phyloP scores from a whole-genome alignment of 2,113 vertebrate genomes.

The Eubucco bourcierii region DNA sequence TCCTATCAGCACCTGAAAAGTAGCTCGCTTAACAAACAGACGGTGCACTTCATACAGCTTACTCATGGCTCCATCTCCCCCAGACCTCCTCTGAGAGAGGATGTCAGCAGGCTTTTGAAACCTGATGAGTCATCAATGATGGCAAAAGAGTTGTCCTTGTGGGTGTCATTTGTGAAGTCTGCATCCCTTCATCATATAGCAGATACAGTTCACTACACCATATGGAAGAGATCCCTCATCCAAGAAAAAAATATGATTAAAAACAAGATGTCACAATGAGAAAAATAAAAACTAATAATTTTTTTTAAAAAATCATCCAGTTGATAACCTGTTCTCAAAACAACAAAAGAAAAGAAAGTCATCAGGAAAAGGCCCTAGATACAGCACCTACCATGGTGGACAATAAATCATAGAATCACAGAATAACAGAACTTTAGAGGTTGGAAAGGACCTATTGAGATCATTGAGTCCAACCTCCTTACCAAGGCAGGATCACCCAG shows the following conservation, averaged over 20 bases:
- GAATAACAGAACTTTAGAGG: too few species aligned
- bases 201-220: background rate
- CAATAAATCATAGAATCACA: background rate
- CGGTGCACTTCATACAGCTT: background rate
- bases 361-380: background rate
- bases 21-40: background rate
- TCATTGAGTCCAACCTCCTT: too few species aligned
- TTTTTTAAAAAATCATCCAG: background rate
- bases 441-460: too few species aligned
- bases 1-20: background rate
- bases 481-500: too few species aligned
- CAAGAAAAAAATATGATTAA: background rate
- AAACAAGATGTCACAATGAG: background rate
- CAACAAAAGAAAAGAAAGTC: background rate
- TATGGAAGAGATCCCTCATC: background rate
- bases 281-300: too few species aligned
- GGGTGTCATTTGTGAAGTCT: background rate
- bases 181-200: background rate
- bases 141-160: background rate
- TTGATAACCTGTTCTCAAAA: background rate
- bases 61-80: background rate
- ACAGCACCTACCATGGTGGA: fast-evolving
- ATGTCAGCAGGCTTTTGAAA: background rate
- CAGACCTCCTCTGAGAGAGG: background rate
- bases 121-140: background rate